Evolutionary conservation across 2,888 invertebrate genomes (phyloP).

Genomic region (Caenorhabditis sp.): DNA sequence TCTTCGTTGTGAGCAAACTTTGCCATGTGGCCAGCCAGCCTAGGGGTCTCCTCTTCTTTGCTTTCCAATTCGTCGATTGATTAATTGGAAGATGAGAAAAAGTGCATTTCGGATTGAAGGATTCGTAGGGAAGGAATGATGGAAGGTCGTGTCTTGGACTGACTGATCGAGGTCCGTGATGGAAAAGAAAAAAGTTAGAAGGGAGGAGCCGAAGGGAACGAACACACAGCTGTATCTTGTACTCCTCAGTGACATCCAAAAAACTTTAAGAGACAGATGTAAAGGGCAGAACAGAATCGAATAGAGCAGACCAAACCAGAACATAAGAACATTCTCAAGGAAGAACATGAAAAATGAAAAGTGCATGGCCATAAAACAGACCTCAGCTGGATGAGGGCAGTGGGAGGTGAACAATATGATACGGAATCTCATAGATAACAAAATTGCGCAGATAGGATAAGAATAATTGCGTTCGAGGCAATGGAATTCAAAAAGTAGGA

Average conservation of each 20-base stretch:
- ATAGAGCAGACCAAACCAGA: no score
- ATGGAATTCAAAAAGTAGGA: not conserved
- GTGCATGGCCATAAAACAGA: no score
- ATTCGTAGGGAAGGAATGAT: not conserved
- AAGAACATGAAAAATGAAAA: not conserved
- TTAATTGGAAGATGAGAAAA: constrained; percentile 51
- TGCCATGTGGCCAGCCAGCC: constrained; percentile 56
- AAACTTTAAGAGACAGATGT: no score
- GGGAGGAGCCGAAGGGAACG: not conserved
- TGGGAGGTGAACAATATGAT: not conserved
- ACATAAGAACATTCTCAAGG: no score
- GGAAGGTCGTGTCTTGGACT: not conserved
- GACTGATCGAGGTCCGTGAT: not conserved
- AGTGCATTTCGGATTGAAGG: constrained; percentile 33
- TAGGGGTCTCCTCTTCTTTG: constrained; percentile 37
- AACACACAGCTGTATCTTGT: constrained; percentile 39
- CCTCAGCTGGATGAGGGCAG: not conserved
- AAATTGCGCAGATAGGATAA: constrained; percentile 23
- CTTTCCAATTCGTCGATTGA: constrained; percentile 50
- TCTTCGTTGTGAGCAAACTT: constrained; percentile 61
- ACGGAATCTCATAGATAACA: no score
- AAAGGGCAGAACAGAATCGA: no score
- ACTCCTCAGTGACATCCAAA: no score
- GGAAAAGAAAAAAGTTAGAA: not conserved
- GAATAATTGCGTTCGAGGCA: constrained; percentile 11